These are phyloP conservation scores for Mesitornis unicolor DNA, from an alignment of 2,113 vertebrate genomes.

Conservation along the genomic window DNA sequence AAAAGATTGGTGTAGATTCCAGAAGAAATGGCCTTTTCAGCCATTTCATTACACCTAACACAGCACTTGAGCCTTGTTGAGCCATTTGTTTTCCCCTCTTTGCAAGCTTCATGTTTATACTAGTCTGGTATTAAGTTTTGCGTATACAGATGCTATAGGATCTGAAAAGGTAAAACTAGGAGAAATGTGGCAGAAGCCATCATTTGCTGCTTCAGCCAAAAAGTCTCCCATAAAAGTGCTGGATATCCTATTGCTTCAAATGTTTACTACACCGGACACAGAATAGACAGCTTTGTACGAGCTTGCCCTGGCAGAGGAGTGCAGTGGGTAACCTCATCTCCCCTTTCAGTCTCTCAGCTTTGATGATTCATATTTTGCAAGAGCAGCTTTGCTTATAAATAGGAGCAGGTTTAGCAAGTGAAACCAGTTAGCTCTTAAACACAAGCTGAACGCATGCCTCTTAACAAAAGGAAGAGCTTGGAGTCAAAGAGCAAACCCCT, in stretches of 20 bases:
- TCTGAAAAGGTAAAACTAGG: neutral
- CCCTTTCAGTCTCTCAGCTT: constrained; percentile 20
- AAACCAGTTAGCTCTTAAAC: constrained; percentile 27
- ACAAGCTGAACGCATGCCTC: neutral
- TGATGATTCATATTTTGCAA: constrained; percentile 45
- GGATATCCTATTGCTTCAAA: neutral
- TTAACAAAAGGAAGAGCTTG: constrained; percentile 33
- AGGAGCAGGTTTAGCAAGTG: constrained; percentile 45
- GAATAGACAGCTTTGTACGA: neutral
- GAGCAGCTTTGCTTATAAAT: constrained; percentile 39
- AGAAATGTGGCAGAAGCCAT: neutral
- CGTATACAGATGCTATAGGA: neutral
- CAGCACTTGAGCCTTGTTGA: neutral
- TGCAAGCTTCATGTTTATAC: neutral
- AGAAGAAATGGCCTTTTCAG: constrained; percentile 13
- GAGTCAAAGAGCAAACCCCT: neutral
- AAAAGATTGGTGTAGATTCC: neutral
- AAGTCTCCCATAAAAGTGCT: neutral
- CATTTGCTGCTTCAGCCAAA: neutral
- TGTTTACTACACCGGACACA: neutral
- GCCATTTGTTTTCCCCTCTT: neutral
- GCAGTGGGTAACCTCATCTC: constrained; percentile 32
- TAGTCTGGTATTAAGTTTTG: neutral
- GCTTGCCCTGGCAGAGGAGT: neutral
- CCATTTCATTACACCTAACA: neutral